Evolutionary conservation across 2,797 vertebrate genomes (phyloP).

Genomic region (Glossophaga mutica): DNA sequence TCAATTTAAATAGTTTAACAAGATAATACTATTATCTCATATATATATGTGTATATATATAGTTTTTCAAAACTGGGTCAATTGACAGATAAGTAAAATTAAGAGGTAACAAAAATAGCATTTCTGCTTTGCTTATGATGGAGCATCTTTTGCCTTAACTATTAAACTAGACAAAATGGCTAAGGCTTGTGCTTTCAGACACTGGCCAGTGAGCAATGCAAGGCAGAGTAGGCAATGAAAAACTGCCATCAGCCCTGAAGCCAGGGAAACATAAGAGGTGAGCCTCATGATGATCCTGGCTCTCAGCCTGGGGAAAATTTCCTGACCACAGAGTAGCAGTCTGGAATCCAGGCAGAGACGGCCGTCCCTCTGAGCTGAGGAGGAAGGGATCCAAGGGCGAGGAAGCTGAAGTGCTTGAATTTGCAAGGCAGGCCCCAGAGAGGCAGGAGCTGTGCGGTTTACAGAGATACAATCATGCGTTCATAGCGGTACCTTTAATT

Average conservation of each 20-base stretch:
- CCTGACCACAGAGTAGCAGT: neutral
- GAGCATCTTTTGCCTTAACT: neutral
- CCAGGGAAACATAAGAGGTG: neutral
- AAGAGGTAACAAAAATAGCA: neutral
- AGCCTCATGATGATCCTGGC: neutral
- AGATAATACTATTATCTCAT: neutral
- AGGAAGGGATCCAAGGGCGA: neutral
- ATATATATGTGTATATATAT: neutral
- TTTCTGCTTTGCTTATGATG: neutral
- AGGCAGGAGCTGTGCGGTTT: neutral
- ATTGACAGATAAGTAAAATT: neutral
- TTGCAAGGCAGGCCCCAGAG: neutral
- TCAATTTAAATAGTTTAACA: neutral
- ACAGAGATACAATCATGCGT: neutral
- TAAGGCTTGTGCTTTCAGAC: neutral
- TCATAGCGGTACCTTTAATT: neutral
- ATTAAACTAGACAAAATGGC: neutral
- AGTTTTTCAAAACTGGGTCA: neutral
- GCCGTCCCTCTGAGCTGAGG: neutral
- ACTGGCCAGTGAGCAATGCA: neutral
- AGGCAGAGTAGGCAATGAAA: neutral
- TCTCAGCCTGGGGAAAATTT: neutral
- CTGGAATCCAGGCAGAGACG: neutral
- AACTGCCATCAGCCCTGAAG: neutral
- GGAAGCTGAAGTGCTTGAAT: neutral